Base-by-base conservation (phyloP, 2,797 vertebrate species). In the Poecile montanus region DNA sequence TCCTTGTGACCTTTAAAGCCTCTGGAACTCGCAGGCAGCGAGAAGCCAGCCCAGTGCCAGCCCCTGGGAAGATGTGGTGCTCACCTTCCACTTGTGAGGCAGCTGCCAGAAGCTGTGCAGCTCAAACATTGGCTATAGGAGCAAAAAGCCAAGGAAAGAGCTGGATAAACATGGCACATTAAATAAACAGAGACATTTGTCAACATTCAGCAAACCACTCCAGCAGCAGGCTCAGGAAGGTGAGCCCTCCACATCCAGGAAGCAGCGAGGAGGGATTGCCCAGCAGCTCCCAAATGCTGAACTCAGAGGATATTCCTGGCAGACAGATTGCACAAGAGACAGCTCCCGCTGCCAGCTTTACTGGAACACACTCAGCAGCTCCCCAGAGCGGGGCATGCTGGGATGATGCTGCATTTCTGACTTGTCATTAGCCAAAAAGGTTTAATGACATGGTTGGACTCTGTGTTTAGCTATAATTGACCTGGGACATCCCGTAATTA, bases 291-390 rank as follows among this genome's bases (percentile, higher is more conserved):
- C 91, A 8, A 20, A 63, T 11, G 85, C 89, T 88, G 88, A 78
- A 16, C 40, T 18, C 10, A 10, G 73, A 62, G 87, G 76, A 88
- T 66, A 57, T 92, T 96, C 89, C 96, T 92, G 91, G 92, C 92
- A 93, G 87, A 36, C 51, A 9, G 75, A 97, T 94, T 93, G 73
- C 96, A 91, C 89, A 93, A 90, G 92, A 91, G 87, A 11, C 93
- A 67, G 21, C 85, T 95, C 73, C 17, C 34, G 0, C 53, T 76
- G 92, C 91, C 94, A 85, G 92, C 81, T 65, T 85, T 67, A 84
- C 89, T 82, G 94, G 89, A 94, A 91, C 89, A 70, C 13, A 40
- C 76, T 84, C 87, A 90, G 86, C 93, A 95, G 1, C 85, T 93
- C 66, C 66, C 66, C 83, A n/a, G 0, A 66, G 85, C 78, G 27